Base-by-base conservation (phyloP, 2,888 invertebrate species). In the Oscheius onirici region DNA sequence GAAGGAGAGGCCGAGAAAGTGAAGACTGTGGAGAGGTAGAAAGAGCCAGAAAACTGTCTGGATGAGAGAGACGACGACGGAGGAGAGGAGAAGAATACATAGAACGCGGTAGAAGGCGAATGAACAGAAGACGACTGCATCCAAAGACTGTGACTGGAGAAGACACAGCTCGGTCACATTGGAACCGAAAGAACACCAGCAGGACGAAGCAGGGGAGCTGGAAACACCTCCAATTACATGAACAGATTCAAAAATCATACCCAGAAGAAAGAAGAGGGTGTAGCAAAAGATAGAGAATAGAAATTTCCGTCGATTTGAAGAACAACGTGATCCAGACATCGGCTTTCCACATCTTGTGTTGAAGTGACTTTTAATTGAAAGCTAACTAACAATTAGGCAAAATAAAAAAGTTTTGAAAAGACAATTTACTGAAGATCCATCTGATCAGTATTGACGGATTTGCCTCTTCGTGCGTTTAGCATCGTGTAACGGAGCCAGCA, bases 1-100 rank as follows among this genome's bases (percentile, higher is more conserved):
- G 55, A 67, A 20, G 40, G 51, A 54, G 41, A 67, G 43, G 15
- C 22, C 10, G 54, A 67, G 55, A 67, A 34, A 58, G 58, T 28
- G 28, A 34, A 15, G 15, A n/a, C 11, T 13, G 34, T 17, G 22
- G 17, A 49, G 49, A 22, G 49, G 17, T 2, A 49, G n/a, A 49
- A 10, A 49, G 8, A 49, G 17, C 15, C 8, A 49, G 8, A 49
- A 22, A 17, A 10, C 17, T 1, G 22, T 46, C 17, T 17, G 8
- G 22, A 17, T 10, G 10, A 22, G 8, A 49, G 22, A 49, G 49
- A 49, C 17, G 22, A 10, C 15, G 49, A 49, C 17, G n/a, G 0
- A 17, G 17, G 22, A 22, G 22, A 17, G 22, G 1, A 49, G n/a
- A 49, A 22, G 22, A 2, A 49, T 8, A 17, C 20, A 49, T 1